Evolutionary conservation across 2,797 vertebrate species (phyloP), one percentile per base, ranked within the genome.

Genomic region (Eidolon dupreanum): DNA sequence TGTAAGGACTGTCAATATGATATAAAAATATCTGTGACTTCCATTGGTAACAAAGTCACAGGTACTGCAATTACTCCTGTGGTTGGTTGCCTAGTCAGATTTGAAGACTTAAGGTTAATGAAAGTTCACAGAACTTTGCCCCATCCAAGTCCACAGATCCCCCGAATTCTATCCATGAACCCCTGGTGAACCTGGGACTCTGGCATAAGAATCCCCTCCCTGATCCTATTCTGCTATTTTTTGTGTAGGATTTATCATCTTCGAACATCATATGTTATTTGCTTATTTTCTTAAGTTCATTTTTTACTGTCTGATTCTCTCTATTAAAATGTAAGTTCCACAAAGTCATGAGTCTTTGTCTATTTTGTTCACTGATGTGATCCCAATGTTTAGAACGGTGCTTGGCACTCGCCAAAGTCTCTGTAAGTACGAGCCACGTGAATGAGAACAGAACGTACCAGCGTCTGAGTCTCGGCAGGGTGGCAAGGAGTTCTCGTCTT

Each of bases 261-360:
- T 51, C 46, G 65, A 66, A 68, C 49, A 73, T 49, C 26, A 12
- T 31, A 26, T n/a, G 28, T 83, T 57, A 41, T 59, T 73, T 63
- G 63, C n/a, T 90, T 78, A 71, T 95, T 84, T 84, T 85, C 85
- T 94, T 38, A 90, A 77, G 55, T 77, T 65, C 0, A 8, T 81
- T 77, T 89, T 88, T 73, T 75, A 66, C 10, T 43, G 3, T 28
- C 70, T 89, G 61, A 55, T 87, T 90, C 36, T 92, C 84, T 51
- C 49, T 68, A 16, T 61, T 68, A 90, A 82, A 73, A 68, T 57
- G 36, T 53, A 82, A 77, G 53, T 49, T 86, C 26, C 63, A 75
- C 28, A 10, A 55, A 75, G 51, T 61, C 38, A 41, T 55, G 46
- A 46, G 66, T 19, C 70, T 51, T 70, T 57, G 78, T 38, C 19